Evolutionary conservation across 2,797 vertebrate genomes (phyloP).

Genomic region (Scolopax bukidnonensis): DNA sequence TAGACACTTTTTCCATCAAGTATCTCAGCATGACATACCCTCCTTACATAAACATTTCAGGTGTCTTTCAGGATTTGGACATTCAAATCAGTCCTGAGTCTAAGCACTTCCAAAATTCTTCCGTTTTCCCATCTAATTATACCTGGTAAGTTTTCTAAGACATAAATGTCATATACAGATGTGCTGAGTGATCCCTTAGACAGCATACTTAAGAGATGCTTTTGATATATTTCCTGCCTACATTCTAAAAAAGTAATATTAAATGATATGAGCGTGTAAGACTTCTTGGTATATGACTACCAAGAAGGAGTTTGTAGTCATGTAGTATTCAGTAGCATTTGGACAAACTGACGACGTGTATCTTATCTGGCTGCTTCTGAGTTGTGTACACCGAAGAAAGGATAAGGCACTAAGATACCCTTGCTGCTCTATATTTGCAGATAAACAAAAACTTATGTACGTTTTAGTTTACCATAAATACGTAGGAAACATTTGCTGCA

Average conservation of each 20-base stretch:
- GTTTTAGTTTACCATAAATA: background rate
- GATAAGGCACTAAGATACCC: background rate
- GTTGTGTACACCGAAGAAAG: background rate
- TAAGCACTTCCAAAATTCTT: background rate
- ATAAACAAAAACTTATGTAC: background rate
- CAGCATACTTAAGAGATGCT: background rate
- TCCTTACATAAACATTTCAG: background rate
- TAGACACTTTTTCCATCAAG: background rate
- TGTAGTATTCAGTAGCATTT: background rate
- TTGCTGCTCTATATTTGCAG: background rate
- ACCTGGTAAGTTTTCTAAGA: background rate
- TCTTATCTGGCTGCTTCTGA: background rate
- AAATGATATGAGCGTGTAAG: background rate
- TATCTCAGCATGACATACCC: background rate
- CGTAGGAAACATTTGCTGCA: background rate
- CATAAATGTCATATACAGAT: background rate
- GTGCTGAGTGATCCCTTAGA: background rate
- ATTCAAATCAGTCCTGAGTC: background rate
- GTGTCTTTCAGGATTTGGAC: background rate
- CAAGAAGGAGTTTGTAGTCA: background rate
- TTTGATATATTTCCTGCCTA: background rate
- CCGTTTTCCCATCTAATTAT: background rate
- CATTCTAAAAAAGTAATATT: background rate
- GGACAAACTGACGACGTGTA: background rate
- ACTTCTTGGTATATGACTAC: background rate